phyloP scores from a whole-genome alignment of 1,140 invertebrate genomes.

The Ctenoplectra terminalis region DNA sequence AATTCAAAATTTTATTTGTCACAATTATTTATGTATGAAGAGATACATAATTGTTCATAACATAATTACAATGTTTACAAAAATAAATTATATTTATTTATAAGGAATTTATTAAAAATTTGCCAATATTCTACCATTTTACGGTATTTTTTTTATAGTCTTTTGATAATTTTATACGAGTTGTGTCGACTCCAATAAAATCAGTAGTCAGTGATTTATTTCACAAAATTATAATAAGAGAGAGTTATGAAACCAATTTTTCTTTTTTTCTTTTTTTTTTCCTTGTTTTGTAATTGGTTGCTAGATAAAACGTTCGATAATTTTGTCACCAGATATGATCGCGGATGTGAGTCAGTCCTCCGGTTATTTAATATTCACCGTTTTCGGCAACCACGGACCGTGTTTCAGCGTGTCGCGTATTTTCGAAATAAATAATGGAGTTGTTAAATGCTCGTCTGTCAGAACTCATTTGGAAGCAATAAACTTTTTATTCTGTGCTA shows the following conservation, averaged over 20 bases:
- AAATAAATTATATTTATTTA: too few species aligned
- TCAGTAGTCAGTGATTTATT: neutral
- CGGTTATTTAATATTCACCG: slow-evolving; percentile 4
- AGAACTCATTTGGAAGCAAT: too few species aligned
- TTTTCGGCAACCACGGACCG: neutral
- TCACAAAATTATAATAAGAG: neutral
- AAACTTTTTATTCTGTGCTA: neutral
- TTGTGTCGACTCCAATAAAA: neutral
- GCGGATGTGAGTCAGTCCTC: neutral
- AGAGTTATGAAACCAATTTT: neutral
- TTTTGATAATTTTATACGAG: neutral
- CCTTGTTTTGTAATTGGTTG: too few species aligned
- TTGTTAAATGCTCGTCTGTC: neutral
- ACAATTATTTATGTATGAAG: too few species aligned
- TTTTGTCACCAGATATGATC: neutral
- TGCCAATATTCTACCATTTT: too few species aligned
- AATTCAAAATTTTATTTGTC: too few species aligned
- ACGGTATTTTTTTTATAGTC: neutral
- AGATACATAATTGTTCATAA: too few species aligned
- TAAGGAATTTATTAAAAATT: too few species aligned
- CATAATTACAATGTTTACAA: too few species aligned
- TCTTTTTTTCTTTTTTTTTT: neutral
- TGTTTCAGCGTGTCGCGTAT: neutral
- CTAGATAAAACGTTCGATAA: neutral
- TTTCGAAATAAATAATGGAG: slow-evolving; percentile 12